These are phyloP conservation scores for Drosophila novamexicana DNA, from an alignment of 1,140 invertebrate species.

Conservation along the genomic window DNA sequence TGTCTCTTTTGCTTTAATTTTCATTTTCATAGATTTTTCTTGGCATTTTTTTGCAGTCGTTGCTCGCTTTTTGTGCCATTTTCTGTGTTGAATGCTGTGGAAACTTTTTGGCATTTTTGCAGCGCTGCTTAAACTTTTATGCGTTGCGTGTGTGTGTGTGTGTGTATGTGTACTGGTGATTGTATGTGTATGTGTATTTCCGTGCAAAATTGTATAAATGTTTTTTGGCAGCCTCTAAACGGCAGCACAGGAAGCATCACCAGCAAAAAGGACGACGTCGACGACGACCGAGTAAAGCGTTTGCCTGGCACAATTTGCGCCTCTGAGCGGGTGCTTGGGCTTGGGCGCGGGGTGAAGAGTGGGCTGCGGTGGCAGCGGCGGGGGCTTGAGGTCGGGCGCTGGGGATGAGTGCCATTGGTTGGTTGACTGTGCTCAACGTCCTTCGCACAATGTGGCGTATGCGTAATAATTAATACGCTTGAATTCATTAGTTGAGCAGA, in stretches of 20 bases:
- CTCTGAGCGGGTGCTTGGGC: constrained; percentile 29
- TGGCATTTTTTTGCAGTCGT: constrained; percentile 41
- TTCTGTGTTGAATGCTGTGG: constrained; percentile 67
- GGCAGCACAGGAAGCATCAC: constrained; percentile 76
- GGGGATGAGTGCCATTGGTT: constrained; percentile 18
- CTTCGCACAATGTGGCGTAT: constrained; percentile 80
- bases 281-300: constrained; percentile 25
- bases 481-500: constrained; percentile 82
- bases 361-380: neutral
- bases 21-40: constrained; percentile 80
- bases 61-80: constrained; percentile 46
- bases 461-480: constrained; percentile 83
- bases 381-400: constrained; percentile 1
- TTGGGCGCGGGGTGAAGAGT: neutral
- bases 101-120: constrained; percentile 81
- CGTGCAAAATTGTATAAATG: constrained; percentile 82
- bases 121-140: constrained; percentile 81
- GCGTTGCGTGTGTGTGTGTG: constrained; percentile 49
- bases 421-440: constrained; percentile 53
- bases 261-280: constrained; percentile 49
- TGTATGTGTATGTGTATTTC: constrained; percentile 61
- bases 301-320: constrained; percentile 74
- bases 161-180: constrained; percentile 7
- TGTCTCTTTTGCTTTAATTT: constrained; percentile 74
- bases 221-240: constrained; percentile 81